These are phyloP conservation scores for Excalfactoria chinensis DNA, from an alignment of 2,113 vertebrate genomes.

Conservation along the genomic window DNA sequence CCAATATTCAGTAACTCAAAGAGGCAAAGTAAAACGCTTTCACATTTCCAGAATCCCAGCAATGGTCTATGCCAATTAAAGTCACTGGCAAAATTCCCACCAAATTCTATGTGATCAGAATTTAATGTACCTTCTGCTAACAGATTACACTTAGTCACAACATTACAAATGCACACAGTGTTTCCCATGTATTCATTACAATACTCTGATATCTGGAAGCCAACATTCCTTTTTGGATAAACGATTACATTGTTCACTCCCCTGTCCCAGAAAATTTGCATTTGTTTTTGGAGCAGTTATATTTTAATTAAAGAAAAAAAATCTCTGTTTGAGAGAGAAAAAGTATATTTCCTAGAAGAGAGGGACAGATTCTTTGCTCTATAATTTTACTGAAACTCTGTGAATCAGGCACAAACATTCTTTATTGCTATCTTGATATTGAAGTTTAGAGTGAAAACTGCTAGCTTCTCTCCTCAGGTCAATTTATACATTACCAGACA, in stretches of 20 bases:
- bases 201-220: neutral
- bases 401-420: conserved; percentile 16
- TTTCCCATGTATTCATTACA: neutral
- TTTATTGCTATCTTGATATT: conserved; percentile 18
- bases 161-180: neutral
- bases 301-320: conserved; percentile 2
- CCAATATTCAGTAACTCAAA: neutral
- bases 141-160: neutral
- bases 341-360: neutral
- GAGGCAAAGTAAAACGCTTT: neutral
- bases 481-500: conserved; percentile 74
- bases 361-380: neutral
- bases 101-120: neutral
- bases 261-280: neutral
- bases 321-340: neutral
- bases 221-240: neutral
- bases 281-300: neutral
- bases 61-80: neutral
- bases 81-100: neutral
- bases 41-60: neutral
- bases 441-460: conserved; percentile 60
- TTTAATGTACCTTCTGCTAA: neutral
- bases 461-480: conserved; percentile 55
- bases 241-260: neutral
- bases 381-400: neutral